phyloP scores from a whole-genome alignment of 2,113 vertebrate species.

The Mastomys coucha region DNA sequence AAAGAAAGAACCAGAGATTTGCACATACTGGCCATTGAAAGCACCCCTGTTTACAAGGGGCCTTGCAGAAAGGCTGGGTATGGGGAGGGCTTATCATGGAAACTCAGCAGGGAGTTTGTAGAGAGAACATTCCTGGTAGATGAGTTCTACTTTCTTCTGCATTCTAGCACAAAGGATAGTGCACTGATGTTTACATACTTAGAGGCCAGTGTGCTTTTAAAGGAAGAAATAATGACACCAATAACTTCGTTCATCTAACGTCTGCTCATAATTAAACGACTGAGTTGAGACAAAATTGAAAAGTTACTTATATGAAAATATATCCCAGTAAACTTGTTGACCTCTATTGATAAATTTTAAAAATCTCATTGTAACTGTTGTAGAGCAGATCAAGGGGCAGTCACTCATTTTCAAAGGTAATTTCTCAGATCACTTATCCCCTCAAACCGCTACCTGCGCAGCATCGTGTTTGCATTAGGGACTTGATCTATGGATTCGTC shows the following conservation, averaged over 20 bases:
- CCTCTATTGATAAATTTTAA: constrained; percentile 83
- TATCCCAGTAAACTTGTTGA: constrained; percentile 86
- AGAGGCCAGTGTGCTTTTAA: not conserved
- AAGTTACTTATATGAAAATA: constrained; percentile 76
- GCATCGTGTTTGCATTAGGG: constrained; percentile 91
- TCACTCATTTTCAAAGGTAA: constrained; percentile 90
- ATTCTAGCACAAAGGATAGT: not conserved
- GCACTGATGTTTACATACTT: not conserved
- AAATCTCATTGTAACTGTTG: constrained; percentile 79
- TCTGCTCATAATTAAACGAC: constrained; percentile 90
- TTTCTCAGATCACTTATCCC: constrained; percentile 90
- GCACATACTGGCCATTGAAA: not conserved
- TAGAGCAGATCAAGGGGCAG: constrained; percentile 85
- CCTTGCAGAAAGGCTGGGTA: not conserved
- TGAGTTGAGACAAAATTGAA: constrained; percentile 65
- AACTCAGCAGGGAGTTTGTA: not conserved
- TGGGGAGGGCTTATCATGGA: not conserved
- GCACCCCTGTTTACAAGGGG: not conserved
- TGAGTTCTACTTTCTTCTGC: not conserved
- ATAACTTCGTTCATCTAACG: constrained; percentile 83
- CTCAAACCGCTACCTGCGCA: constrained; percentile 91
- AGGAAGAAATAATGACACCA: constrained; percentile 77
- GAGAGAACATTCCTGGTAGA: not conserved
- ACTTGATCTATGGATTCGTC: constrained; percentile 91
- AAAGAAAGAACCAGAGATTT: not conserved